Evolutionary conservation across 2,888 invertebrate species (phyloP).

Genomic region (Caenorhabditis panamensis): DNA sequence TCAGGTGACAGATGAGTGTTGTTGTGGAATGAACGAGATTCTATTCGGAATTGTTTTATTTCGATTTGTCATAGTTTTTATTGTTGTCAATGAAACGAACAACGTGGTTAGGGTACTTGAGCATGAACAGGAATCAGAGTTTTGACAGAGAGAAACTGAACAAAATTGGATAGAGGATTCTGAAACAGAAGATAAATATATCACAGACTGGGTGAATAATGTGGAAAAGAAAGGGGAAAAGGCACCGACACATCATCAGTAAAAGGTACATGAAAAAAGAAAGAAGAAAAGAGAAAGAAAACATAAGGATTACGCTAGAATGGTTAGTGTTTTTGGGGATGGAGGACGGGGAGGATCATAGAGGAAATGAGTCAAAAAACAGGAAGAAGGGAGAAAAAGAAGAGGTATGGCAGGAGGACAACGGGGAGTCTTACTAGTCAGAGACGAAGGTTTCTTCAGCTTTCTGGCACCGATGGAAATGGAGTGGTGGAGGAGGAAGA

Average conservation of each 20-base stretch:
- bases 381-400: neutral
- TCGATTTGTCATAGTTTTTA: conserved; percentile 9
- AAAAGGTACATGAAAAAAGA: neutral
- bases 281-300: conserved; percentile 4
- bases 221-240: conserved; percentile 5
- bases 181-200: conserved; percentile 5
- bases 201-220: conserved; percentile 19
- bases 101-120: conserved; percentile 7
- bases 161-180: neutral
- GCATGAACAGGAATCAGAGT: conserved; percentile 18
- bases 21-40: too few relatives aligned
- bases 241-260: conserved; percentile 57
- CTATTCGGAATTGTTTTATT: too few relatives aligned
- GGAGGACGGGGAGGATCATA: conserved; percentile 16
- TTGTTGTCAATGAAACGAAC: conserved; percentile 3
- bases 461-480: neutral
- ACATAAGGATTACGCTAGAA: conserved; percentile 12
- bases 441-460: neutral
- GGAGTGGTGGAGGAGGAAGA: neutral
- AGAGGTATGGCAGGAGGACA: conserved; percentile 27
- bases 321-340: neutral
- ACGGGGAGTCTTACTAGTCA: conserved; percentile 1
- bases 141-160: conserved; percentile 3
- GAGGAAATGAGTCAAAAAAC: conserved; percentile 13
- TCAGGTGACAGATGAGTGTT: too few relatives aligned